phyloP scores from a whole-genome alignment of 2,113 vertebrate species.

The Megaceryle torquata region DNA sequence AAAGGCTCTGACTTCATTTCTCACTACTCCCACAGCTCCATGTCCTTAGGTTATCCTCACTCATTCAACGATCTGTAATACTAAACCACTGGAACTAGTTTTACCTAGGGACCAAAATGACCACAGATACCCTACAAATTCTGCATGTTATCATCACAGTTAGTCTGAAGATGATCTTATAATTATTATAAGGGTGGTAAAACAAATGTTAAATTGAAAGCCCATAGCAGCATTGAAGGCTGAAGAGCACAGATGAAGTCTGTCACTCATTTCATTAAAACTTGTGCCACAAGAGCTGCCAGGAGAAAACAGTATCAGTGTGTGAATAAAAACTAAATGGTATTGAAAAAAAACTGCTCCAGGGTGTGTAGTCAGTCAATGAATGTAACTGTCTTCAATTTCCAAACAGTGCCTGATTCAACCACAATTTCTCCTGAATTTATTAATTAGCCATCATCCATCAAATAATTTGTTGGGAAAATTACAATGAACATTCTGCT shows the following conservation, averaged over 20 bases:
- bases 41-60: not conserved
- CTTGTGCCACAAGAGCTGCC: not conserved
- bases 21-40: not conserved
- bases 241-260: not conserved
- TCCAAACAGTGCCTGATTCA: not conserved
- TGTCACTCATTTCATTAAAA: not conserved
- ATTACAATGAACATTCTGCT: not conserved
- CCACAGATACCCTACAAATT: not conserved
- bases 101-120: not conserved
- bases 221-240: not conserved
- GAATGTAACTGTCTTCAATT: not conserved
- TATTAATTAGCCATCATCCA: not conserved
- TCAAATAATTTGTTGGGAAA: not conserved
- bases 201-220: not conserved
- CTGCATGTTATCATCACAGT: not conserved
- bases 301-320: not conserved
- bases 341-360: conserved; percentile 10
- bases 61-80: not conserved
- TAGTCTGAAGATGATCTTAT: not conserved
- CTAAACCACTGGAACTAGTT: not conserved
- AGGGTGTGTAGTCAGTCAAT: not conserved
- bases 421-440: not conserved
- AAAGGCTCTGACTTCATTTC: not conserved
- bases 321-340: not conserved
- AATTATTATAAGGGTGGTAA: not conserved